Evolutionary conservation across 2,888 invertebrate genomes (phyloP).

Genomic region (Heliothis peltigera): DNA sequence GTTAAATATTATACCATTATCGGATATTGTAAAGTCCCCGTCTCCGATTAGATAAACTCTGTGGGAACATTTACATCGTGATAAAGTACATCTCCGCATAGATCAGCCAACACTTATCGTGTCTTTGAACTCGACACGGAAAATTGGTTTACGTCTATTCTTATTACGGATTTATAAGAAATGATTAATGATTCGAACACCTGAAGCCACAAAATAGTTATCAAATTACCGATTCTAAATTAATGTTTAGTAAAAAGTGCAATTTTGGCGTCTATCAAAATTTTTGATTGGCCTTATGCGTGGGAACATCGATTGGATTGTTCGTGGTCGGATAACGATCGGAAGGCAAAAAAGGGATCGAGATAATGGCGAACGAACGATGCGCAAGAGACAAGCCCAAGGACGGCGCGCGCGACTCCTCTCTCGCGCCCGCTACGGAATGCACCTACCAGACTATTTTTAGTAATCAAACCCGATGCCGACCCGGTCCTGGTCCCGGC

Average conservation of each 20-base stretch:
- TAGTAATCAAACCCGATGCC: slow-evolving; percentile 84
- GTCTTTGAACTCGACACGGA: slow-evolving; percentile 60
- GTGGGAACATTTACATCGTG: slow-evolving; percentile 46
- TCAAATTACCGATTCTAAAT: slow-evolving; percentile 72
- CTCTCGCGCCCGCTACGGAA: slow-evolving; percentile 72
- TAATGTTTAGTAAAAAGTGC: slow-evolving; percentile 80
- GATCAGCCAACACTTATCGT: slow-evolving; percentile 49
- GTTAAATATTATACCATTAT: slow-evolving; percentile 60
- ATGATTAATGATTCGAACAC: slow-evolving; percentile 65
- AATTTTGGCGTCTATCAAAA: slow-evolving; percentile 81
- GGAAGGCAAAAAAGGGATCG: slow-evolving; percentile 87
- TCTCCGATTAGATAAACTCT: slow-evolving; percentile 46
- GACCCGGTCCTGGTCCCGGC: slow-evolving; percentile 70
- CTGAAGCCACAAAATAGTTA: slow-evolving; percentile 67
- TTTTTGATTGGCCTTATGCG: slow-evolving; percentile 79
- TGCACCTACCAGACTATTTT: slow-evolving; percentile 85
- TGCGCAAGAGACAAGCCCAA: slow-evolving; percentile 77
- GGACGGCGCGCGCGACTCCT: slow-evolving; percentile 76
- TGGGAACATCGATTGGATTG: slow-evolving; percentile 84
- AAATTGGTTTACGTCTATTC: slow-evolving; percentile 64
- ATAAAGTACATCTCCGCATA: slow-evolving; percentile 35
- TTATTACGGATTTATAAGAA: slow-evolving; percentile 56
- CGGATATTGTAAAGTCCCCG: slow-evolving; percentile 49
- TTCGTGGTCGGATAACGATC: slow-evolving; percentile 88
- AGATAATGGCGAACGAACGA: slow-evolving; percentile 80